These are phyloP conservation scores for Limnephilus rhombicus DNA, from an alignment of 2,888 invertebrate genomes.

Conservation along the genomic window DNA sequence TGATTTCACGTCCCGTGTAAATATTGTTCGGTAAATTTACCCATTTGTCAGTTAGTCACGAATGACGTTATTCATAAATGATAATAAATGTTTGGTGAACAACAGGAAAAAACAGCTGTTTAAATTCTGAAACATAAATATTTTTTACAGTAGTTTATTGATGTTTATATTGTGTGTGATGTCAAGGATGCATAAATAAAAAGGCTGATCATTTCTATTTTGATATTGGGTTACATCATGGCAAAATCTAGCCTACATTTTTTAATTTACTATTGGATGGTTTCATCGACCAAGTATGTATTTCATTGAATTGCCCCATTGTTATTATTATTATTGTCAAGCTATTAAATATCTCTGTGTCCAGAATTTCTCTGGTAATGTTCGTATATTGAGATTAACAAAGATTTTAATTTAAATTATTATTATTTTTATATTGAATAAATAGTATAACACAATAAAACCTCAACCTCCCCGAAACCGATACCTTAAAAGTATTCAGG, in stretches of 20 bases:
- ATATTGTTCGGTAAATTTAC: background rate
- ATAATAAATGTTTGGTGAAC: background rate
- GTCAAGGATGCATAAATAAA: background rate
- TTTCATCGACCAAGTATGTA: too few relatives aligned
- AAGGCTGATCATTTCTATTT: background rate
- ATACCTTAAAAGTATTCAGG: too few relatives aligned
- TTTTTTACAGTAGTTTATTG: background rate
- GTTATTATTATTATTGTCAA: background rate
- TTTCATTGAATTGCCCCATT: background rate
- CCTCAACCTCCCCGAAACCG: too few relatives aligned
- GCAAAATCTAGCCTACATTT: background rate
- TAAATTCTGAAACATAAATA: background rate
- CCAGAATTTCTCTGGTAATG: background rate
- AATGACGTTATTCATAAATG: background rate
- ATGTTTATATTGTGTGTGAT: background rate
- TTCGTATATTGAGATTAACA: too few relatives aligned
- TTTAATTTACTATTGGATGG: background rate
- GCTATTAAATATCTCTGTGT: background rate
- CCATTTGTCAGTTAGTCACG: background rate
- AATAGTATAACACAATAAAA: too few relatives aligned
- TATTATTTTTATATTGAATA: too few relatives aligned
- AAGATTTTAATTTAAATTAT: too few relatives aligned
- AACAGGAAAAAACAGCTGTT: background rate
- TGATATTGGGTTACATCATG: background rate
- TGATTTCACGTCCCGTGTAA: background rate